Percentiles rank a stretch among this genome's conserved stretches.
Conservation (phyloP, 2,113 vertebrate species). For the Penelope pileata region DNA sequence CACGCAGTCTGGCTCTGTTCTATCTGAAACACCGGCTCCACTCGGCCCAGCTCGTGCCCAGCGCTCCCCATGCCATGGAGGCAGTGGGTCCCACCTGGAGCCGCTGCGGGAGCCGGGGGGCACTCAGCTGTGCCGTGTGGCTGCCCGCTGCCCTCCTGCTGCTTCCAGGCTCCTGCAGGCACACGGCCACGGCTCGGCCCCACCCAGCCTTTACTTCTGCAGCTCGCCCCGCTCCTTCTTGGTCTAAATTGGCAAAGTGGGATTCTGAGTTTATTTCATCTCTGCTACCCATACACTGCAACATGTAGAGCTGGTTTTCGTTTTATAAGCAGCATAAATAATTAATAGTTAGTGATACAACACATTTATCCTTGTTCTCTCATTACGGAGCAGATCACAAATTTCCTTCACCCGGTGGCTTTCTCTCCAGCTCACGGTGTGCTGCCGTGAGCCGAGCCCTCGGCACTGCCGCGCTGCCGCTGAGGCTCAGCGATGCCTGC, state of each 20-base stretch:
- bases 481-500: no score
- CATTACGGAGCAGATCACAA: neutral
- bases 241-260: neutral
- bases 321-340: neutral
- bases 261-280: neutral
- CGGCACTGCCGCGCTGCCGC: no score
- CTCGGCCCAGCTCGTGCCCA: neutral
- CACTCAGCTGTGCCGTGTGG: rapidly evolving
- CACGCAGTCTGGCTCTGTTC: neutral
- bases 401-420: neutral
- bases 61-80: neutral
- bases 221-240: neutral
- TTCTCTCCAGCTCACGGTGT: neutral
- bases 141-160: neutral
- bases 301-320: neutral
- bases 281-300: neutral
- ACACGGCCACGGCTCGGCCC: neutral
- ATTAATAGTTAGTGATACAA: neutral
- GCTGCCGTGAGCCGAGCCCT: no score
- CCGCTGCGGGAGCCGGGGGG: neutral
- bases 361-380: neutral
- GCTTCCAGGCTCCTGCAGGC: neutral
- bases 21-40: neutral
- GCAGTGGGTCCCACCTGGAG: neutral
- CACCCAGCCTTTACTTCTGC: neutral